These are phyloP conservation scores for Sebastolobus altivelis DNA, from an alignment of 2,797 vertebrate genomes.

Conservation along the genomic window DNA sequence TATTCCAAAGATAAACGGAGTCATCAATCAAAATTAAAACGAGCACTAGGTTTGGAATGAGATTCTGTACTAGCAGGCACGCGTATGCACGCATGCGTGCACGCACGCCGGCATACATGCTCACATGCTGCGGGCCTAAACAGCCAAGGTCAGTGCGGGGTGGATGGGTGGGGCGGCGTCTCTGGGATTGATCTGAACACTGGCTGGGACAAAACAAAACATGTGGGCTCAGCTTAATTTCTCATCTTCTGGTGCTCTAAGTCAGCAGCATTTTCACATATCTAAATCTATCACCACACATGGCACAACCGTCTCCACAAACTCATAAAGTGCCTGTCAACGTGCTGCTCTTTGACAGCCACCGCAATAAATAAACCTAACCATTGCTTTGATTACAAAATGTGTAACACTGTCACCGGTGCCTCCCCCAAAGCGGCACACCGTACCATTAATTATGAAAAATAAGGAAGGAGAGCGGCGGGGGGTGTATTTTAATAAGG, in stretches of 20 bases:
- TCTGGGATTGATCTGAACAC: slow-evolving; percentile 36
- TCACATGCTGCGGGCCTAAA: slow-evolving; percentile 26
- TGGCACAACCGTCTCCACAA: slow-evolving; percentile 31
- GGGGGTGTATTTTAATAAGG: slow-evolving; percentile 80
- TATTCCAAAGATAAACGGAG: slow-evolving; percentile 83
- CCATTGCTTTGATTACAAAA: slow-evolving; percentile 69
- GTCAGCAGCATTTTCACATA: slow-evolving; percentile 42
- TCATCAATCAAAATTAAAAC: slow-evolving; percentile 89
- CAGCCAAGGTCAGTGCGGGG: slow-evolving; percentile 67
- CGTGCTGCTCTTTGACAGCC: slow-evolving; percentile 57
- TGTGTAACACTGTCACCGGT: slow-evolving; percentile 51
- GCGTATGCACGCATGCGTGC: slow-evolving; percentile 17
- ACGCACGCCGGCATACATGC: slow-evolving; percentile 5
- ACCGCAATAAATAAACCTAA: slow-evolving; percentile 70
- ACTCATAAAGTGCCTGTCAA: slow-evolving; percentile 63
- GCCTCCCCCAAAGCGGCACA: slow-evolving; percentile 46
- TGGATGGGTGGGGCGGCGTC: slow-evolving; percentile 11
- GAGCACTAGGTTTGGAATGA: slow-evolving; percentile 65
- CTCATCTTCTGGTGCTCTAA: slow-evolving; percentile 53
- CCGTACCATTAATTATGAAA: slow-evolving; percentile 82
- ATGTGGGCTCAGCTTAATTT: slow-evolving; percentile 50
- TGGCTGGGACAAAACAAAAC: slow-evolving; percentile 43
- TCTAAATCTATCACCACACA: slow-evolving; percentile 41
- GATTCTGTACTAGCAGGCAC: slow-evolving; percentile 45
- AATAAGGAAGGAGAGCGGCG: slow-evolving; percentile 72